phyloP scores from a whole-genome alignment of 1,140 invertebrate genomes.

The Pinna nobilis region DNA sequence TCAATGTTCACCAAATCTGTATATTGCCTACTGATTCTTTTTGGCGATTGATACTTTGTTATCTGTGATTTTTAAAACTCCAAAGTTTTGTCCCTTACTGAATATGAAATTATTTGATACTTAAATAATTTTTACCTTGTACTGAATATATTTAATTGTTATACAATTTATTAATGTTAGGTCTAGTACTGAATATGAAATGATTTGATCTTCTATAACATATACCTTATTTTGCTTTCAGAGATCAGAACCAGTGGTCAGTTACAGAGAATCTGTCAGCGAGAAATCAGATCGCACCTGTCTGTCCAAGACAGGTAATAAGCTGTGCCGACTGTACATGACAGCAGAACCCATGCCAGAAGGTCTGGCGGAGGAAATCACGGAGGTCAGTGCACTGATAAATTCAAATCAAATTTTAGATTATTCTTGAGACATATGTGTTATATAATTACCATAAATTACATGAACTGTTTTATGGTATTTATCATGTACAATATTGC shows the following conservation, averaged over 20 bases:
- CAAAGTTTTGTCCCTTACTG: background rate
- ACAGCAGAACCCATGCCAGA: slow-evolving; percentile 96
- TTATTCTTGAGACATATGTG: background rate
- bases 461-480: too few species aligned
- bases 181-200: too few species aligned
- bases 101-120: background rate
- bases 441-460: too few species aligned
- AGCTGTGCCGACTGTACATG: slow-evolving; percentile 99
- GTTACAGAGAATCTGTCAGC: slow-evolving; percentile 96
- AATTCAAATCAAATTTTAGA: background rate
- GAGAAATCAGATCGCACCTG: slow-evolving; percentile 96
- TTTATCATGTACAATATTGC: too few species aligned
- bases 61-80: too few species aligned
- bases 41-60: too few species aligned
- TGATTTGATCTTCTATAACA: too few species aligned
- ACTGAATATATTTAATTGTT: too few species aligned
- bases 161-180: too few species aligned
- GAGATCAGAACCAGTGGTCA: slow-evolving; percentile 99
- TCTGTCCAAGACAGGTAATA: slow-evolving; percentile 99
- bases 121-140: background rate
- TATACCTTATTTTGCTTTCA: slow-evolving; percentile 27
- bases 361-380: slow-evolving; percentile 97
- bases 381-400: slow-evolving; percentile 79
- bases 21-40: too few species aligned
- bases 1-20: too few species aligned